A percentile compares a stretch with the other conserved stretches of the same genome.
Evolutionary conservation across 2,113 vertebrate genomes (phyloP).

Genomic region (Hemiscyllium ocellatum): DNA sequence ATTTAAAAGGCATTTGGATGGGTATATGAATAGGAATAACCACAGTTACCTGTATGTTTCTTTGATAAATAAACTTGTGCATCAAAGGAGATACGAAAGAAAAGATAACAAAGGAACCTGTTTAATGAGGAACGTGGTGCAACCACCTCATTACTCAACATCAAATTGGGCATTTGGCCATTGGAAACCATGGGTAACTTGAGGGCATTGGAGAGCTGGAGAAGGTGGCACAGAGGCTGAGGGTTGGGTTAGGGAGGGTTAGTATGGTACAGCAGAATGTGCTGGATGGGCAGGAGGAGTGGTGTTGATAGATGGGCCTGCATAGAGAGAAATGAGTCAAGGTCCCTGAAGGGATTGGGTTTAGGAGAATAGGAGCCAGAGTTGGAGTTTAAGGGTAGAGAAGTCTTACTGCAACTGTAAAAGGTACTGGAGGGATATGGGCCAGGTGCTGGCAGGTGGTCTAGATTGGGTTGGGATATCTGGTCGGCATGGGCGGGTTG

Average conservation of each 20-base stretch:
- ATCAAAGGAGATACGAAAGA: background rate
- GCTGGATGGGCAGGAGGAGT: background rate
- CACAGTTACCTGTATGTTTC: background rate
- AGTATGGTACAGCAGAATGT: background rate
- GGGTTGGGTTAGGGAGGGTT: background rate
- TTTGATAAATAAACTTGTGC: background rate
- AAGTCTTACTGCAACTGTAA: too few relatives aligned
- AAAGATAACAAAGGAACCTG: background rate
- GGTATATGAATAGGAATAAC: background rate
- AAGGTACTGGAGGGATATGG: too few relatives aligned
- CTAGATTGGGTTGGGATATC: too few relatives aligned
- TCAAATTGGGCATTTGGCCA: background rate
- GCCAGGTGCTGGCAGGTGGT: too few relatives aligned
- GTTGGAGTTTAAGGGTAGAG: background rate
- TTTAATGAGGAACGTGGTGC: background rate
- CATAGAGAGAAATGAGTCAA: background rate
- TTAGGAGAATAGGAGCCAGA: background rate
- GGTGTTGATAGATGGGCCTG: background rate
- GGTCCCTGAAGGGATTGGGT: background rate
- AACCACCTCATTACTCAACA: background rate
- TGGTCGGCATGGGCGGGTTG: too few relatives aligned
- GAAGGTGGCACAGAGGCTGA: background rate
- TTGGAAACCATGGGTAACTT: background rate
- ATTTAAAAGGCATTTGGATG: too few relatives aligned
- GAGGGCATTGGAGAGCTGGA: background rate